Evolutionary conservation across 92 coral and sea anemone genomes (phyloP), one percentile per base, ranked within the genome.

Genomic region (Epizoanthus ramosus): DNA sequence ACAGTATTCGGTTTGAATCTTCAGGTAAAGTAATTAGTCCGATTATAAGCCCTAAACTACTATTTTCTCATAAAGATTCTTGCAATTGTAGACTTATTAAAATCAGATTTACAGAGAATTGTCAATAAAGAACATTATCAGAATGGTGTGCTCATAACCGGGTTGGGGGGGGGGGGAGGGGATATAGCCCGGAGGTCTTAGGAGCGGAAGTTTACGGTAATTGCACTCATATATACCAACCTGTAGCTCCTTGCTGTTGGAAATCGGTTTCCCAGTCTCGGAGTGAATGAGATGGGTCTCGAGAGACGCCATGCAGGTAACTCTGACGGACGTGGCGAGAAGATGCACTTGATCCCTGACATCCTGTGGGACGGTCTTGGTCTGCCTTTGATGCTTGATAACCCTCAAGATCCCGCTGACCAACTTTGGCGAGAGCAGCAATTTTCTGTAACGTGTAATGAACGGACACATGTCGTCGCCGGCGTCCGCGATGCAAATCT

Each of bases 381-480:
- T 93, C 80, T 93, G 95, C 79, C 97, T 81, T 68, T 93, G 95
- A 73, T 95, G 98, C 41, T 91, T 91, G 84, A 95, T 89, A 9
- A 95, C 93, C 37, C 98, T 88, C 3, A 91, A 74, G 85, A 95
- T 88, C 5, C 98, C 98, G 65, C 92, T 93, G 58, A 93, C 91
- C 53, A 93, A 73, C 68, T 93, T 93, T 39, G 98, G 98, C 12
- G 98, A 93, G 45, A 93, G 83, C 57, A 93, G 81, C 15, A 93
- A 68, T 66, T 85, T 83, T 35, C 98, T 88, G 67, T 93, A 93
- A 66, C 94, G 94, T 58, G 85, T 74, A 24, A 85, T 88, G 63
- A 91, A 93, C 22, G 91, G 89, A 59, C 98, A 93, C 22, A 83
- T 65, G 19, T 91, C 90, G 13, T 75, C 86, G 50, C 75, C 75